Evolutionary conservation across 2,113 vertebrate species (phyloP).

Genomic region (Noctilio leporinus): DNA sequence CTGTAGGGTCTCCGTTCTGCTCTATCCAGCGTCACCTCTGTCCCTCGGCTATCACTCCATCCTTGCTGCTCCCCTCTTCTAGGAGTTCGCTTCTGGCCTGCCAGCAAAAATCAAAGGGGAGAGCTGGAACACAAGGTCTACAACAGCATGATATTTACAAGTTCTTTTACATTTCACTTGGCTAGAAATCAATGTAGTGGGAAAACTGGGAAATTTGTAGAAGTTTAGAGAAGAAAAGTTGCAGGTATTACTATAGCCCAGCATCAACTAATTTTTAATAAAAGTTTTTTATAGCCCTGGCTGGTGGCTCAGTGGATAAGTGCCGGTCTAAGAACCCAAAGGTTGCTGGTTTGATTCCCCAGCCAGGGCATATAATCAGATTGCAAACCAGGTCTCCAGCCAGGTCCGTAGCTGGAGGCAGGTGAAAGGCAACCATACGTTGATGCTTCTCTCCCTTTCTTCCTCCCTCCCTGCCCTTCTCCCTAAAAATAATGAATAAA

Average conservation of each 20-base stretch:
- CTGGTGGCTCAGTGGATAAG: too few species aligned
- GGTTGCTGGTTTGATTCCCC: too few species aligned
- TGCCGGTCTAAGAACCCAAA: too few species aligned
- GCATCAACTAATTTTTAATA: background rate
- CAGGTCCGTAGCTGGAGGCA: too few species aligned
- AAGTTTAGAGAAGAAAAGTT: background rate
- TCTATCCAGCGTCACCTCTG: slow-evolving; percentile 76
- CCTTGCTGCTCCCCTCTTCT: slow-evolving; percentile 70
- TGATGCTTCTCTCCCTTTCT: too few species aligned
- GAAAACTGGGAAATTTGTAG: background rate
- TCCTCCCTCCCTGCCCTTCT: too few species aligned
- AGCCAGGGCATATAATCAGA: too few species aligned
- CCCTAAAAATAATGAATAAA: too few species aligned
- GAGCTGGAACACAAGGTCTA: background rate
- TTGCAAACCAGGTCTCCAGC: too few species aligned
- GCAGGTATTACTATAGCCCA: background rate
- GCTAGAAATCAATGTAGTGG: background rate
- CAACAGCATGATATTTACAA: background rate
- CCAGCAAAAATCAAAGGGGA: background rate
- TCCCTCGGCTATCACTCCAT: slow-evolving; percentile 69
- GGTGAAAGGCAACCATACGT: too few species aligned
- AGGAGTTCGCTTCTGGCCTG: slow-evolving; percentile 75
- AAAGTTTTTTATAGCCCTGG: too few species aligned
- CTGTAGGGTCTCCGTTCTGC: slow-evolving; percentile 73
- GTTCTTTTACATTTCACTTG: background rate